Evolutionary conservation across 2,113 vertebrate species (phyloP).

Genomic region (Sorex araneus): DNA sequence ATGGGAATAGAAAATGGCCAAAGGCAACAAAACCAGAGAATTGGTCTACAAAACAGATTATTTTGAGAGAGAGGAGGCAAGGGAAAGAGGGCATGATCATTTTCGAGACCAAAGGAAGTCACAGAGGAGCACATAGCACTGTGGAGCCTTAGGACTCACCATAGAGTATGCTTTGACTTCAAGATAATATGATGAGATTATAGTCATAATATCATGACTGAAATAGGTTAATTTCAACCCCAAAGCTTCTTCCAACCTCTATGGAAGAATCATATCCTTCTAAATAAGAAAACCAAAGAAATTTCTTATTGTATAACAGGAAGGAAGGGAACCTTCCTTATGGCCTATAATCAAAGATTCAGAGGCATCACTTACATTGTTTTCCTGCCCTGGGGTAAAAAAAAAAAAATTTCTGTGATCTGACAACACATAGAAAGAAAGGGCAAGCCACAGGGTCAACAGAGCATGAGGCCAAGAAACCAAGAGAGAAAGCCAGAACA

Average conservation of each 20-base stretch:
- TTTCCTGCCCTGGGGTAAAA: neutral
- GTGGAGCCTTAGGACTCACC: rapidly evolving
- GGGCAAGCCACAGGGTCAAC: neutral
- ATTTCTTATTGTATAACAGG: neutral
- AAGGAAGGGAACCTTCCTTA: neutral
- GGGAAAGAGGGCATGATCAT: neutral
- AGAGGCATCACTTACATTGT: neutral
- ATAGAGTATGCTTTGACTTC: neutral
- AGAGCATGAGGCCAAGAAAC: neutral
- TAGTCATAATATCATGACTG: neutral
- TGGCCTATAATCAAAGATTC: neutral
- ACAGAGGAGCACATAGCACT: neutral
- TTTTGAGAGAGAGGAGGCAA: too few relatives aligned
- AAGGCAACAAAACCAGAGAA: too few relatives aligned
- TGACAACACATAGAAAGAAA: neutral
- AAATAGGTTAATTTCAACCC: constrained; percentile 39
- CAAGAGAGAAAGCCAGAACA: neutral
- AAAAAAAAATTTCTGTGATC: neutral
- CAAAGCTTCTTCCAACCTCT: neutral
- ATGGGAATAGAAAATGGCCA: too few relatives aligned
- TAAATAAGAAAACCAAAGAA: constrained; percentile 18
- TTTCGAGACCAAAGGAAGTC: neutral
- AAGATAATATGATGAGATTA: neutral
- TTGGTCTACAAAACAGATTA: too few relatives aligned
- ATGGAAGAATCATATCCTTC: neutral